Percentiles rank a stretch among this genome's conserved stretches.
phyloP scores from a whole-genome alignment of 2,113 vertebrate species.

The Perca schrenkii region DNA sequence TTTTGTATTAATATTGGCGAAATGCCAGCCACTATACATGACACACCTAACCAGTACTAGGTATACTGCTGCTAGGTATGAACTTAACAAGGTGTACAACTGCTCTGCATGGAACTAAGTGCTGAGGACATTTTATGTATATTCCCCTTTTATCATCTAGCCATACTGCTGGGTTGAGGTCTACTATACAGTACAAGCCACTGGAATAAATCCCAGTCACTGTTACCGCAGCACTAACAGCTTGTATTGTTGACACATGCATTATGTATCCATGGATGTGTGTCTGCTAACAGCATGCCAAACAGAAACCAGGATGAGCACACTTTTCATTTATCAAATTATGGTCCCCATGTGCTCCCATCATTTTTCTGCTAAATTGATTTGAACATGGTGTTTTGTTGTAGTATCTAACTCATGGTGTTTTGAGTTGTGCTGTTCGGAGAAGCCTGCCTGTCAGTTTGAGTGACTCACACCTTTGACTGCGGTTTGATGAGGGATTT shows the following conservation, averaged over 20 bases:
- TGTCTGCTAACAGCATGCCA: conserved; percentile 13
- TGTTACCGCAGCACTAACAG: background rate
- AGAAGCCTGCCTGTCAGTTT: conserved; percentile 32
- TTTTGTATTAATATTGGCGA: background rate
- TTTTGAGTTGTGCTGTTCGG: conserved; percentile 32
- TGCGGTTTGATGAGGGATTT: conserved; percentile 10
- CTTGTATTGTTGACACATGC: conserved; percentile 14
- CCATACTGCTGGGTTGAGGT: background rate
- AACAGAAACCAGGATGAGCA: conserved; percentile 28
- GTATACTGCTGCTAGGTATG: background rate
- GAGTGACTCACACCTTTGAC: conserved; percentile 46
- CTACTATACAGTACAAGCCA: background rate
- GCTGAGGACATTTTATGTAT: background rate
- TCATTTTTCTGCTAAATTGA: background rate
- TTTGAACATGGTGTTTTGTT: conserved; percentile 14
- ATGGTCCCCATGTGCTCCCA: background rate
- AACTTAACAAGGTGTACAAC: background rate
- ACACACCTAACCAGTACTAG: background rate
- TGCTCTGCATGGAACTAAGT: background rate
- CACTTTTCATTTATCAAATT: background rate
- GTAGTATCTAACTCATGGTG: conserved; percentile 8
- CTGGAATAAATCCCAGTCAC: background rate
- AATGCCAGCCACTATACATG: background rate
- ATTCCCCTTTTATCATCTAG: background rate
- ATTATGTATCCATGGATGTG: conserved; percentile 22